A percentile compares a stretch with the other conserved stretches of the same genome.
Conservation (phyloP, 2,113 vertebrate genomes). For the Ptyas mucosa region DNA sequence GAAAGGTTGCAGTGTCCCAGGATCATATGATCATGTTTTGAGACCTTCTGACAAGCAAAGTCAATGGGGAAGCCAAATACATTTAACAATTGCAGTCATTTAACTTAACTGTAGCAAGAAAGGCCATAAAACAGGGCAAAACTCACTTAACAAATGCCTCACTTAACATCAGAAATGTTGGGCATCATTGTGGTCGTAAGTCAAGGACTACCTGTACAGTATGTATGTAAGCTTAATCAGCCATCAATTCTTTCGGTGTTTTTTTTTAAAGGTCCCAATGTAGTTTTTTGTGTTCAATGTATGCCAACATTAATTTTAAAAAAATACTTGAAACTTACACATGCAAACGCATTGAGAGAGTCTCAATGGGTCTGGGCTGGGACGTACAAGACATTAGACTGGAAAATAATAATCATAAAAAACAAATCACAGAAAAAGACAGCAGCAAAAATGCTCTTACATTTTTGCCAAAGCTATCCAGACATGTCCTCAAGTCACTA, state of each 20-base stretch:
- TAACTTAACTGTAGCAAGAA: not conserved
- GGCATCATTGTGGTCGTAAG: not conserved
- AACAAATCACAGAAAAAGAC: not conserved
- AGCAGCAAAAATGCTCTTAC: not conserved
- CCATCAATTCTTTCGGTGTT: not conserved
- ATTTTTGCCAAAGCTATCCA: not conserved
- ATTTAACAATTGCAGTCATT: not conserved
- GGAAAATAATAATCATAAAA: not conserved
- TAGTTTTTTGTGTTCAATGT: not conserved
- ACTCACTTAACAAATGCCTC: not conserved
- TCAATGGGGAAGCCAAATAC: not conserved
- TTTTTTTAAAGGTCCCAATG: not conserved
- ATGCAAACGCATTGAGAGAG: not conserved
- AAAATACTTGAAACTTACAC: not conserved
- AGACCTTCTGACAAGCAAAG: too few relatives aligned
- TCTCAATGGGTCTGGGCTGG: not conserved
- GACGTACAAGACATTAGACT: not conserved
- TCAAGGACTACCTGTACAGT: not conserved
- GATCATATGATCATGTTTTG: too few relatives aligned
- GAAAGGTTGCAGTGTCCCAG: too few relatives aligned
- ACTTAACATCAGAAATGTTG: not conserved
- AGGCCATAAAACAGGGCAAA: not conserved
- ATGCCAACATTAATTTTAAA: not conserved
- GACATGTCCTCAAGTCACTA: not conserved
- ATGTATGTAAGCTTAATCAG: not conserved